These are phyloP conservation scores for Lasioglossum pauxillum DNA, from an alignment of 2,888 invertebrate species.

Conservation along the genomic window DNA sequence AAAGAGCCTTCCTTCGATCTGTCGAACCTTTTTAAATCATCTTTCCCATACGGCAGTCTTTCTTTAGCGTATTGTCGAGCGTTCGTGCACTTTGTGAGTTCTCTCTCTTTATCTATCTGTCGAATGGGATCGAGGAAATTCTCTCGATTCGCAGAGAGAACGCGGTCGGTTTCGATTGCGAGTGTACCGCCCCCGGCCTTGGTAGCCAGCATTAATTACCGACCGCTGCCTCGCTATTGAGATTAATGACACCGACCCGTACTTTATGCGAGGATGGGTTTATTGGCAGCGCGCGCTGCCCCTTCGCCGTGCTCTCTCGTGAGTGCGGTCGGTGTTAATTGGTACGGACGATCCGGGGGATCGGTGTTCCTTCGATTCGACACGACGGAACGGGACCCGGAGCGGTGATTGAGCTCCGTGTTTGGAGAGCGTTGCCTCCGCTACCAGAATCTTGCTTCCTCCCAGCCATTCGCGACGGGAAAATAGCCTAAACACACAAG, in stretches of 20 bases:
- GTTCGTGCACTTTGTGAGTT: not conserved
- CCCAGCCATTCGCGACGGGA: not conserved
- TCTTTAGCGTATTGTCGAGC: not conserved
- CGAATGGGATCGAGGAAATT: not conserved
- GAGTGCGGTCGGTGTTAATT: constrained; percentile 65
- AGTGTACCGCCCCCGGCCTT: constrained; percentile 62
- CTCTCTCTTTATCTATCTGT: not conserved
- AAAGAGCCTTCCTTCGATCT: constrained; percentile 15
- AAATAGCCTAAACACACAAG: not conserved
- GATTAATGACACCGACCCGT: constrained; percentile 72
- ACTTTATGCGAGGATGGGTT: constrained; percentile 69
- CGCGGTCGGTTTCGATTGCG: constrained; percentile 33
- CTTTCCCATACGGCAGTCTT: not conserved
- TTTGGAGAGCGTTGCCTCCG: not conserved
- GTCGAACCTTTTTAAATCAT: not conserved
- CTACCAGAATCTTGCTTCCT: not conserved
- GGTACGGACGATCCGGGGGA: constrained; percentile 67
- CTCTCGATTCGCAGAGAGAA: not conserved
- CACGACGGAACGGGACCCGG: constrained; percentile 28
- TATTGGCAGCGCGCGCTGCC: constrained; percentile 63
- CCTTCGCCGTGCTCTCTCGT: constrained; percentile 47
- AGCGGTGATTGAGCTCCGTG: constrained; percentile 37
- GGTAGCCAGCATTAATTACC: constrained; percentile 69
- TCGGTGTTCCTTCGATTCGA: constrained; percentile 33
- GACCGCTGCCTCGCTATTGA: constrained; percentile 66